A percentile compares a stretch with the other conserved stretches of the same genome.
Evolutionary conservation across 2,888 invertebrate species (phyloP).

Genomic region (Opisthograptis luteolata): DNA sequence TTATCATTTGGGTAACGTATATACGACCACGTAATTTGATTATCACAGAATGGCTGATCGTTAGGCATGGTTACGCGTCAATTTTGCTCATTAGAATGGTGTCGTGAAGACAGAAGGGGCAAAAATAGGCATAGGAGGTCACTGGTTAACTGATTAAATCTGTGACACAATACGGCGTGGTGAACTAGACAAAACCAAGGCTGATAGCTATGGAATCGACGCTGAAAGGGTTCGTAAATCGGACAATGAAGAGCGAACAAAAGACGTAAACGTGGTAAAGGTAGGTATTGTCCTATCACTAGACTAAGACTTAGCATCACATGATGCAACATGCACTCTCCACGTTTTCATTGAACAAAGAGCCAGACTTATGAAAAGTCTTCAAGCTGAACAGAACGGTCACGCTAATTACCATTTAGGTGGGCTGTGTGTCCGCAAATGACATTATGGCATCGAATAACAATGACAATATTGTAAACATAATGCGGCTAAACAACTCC

Average conservation of each 20-base stretch:
- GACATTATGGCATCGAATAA: conserved; percentile 20
- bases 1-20: conserved; percentile 40
- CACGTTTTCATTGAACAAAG: conserved; percentile 1
- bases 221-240: no score
- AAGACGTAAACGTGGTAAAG: not conserved
- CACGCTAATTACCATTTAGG: conserved; percentile 25
- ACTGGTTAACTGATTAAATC: conserved; percentile 18
- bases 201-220: conserved; percentile 8
- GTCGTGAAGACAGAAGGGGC: conserved; percentile 13
- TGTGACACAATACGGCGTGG: conserved; percentile 10
- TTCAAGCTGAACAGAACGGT: conserved; percentile 14
- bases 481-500: conserved; percentile 22
- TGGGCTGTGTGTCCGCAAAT: conserved; percentile 26
- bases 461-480: conserved; percentile 34
- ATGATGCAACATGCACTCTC: not conserved
- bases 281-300: no score
- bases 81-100: conserved; percentile 25
- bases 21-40: conserved; percentile 37
- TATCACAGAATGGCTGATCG: conserved; percentile 30
- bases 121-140: conserved; percentile 24
- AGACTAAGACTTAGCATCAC: not conserved
- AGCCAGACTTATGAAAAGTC: not conserved
- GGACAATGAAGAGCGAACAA: no score
- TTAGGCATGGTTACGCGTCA: conserved; percentile 33
- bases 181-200: conserved; percentile 7